These are phyloP conservation scores for Catocala fraxini DNA, from an alignment of 2,888 invertebrate genomes.

Conservation along the genomic window DNA sequence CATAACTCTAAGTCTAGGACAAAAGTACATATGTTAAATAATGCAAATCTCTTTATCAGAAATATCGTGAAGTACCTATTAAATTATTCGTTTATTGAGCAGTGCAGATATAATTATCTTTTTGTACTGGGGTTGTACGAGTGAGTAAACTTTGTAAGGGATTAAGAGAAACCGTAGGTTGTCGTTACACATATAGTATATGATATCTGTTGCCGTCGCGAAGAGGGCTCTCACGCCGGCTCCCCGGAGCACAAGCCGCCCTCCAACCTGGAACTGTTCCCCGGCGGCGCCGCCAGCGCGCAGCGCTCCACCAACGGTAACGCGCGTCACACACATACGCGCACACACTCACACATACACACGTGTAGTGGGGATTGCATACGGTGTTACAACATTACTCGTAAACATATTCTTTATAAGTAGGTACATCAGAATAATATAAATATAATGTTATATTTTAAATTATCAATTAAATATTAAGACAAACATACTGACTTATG, in stretches of 20 bases:
- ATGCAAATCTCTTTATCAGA: too few species aligned
- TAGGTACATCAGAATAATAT: too few species aligned
- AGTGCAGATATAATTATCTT: too few species aligned
- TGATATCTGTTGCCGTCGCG: slow-evolving; percentile 70
- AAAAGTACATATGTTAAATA: too few species aligned
- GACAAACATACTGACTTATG: too few species aligned
- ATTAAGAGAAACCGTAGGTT: not conserved
- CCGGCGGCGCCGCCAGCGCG: slow-evolving; percentile 87
- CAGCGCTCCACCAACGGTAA: slow-evolving; percentile 95
- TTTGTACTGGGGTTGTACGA: too few species aligned
- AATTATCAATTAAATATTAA: too few species aligned
- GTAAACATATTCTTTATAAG: too few species aligned
- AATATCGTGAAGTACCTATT: too few species aligned
- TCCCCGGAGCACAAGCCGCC: slow-evolving; percentile 91
- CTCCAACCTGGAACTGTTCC: slow-evolving; percentile 91
- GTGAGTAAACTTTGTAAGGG: not conserved
- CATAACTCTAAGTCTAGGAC: too few species aligned
- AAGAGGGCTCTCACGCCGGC: slow-evolving; percentile 85
- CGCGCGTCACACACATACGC: slow-evolving; percentile 55
- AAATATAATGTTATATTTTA: too few species aligned
- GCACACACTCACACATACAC: slow-evolving; percentile 2
- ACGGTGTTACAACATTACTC: not conserved
- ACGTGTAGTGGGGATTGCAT: slow-evolving; percentile 30
- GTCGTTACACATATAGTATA: slow-evolving; percentile 55
- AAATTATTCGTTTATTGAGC: too few species aligned